These are phyloP conservation scores for Andrena camellia DNA, from an alignment of 2,888 invertebrate species.

Conservation along the genomic window DNA sequence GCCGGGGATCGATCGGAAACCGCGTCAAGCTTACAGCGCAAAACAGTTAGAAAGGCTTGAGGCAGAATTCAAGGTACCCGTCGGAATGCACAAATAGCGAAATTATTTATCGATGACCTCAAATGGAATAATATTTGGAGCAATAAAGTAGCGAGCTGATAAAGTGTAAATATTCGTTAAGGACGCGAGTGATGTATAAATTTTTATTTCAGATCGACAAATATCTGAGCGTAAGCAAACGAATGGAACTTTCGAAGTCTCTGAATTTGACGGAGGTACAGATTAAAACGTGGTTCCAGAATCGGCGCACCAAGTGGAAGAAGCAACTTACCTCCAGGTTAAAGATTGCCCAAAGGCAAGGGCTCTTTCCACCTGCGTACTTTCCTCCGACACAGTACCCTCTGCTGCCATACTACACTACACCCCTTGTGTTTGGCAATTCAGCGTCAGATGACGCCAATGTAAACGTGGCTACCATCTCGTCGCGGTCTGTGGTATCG, in stretches of 20 bases:
- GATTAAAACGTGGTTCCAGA: conserved; percentile 99
- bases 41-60: conserved; percentile 96
- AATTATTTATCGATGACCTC: background rate
- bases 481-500: conserved; percentile 69
- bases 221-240: conserved; percentile 97
- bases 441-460: conserved; percentile 85
- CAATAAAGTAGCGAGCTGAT: background rate
- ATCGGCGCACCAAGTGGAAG: conserved; percentile 98
- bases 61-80: conserved; percentile 93
- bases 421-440: conserved; percentile 88
- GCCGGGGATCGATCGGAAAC: conserved; percentile 96
- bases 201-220: conserved; percentile 90
- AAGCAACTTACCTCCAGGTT: conserved; percentile 96
- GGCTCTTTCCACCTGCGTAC: conserved; percentile 90
- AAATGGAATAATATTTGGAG: background rate
- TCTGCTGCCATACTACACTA: conserved; percentile 88
- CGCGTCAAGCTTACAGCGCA: conserved; percentile 97
- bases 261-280: conserved; percentile 96
- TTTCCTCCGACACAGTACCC: conserved; percentile 89
- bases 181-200: background rate
- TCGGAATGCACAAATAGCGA: background rate
- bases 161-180: background rate
- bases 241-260: conserved; percentile 96
- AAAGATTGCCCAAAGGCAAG: conserved; percentile 95
- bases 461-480: conserved; percentile 66